Conservation (phyloP, 2,888 invertebrate genomes). For the Hipparchia sbordonii region DNA sequence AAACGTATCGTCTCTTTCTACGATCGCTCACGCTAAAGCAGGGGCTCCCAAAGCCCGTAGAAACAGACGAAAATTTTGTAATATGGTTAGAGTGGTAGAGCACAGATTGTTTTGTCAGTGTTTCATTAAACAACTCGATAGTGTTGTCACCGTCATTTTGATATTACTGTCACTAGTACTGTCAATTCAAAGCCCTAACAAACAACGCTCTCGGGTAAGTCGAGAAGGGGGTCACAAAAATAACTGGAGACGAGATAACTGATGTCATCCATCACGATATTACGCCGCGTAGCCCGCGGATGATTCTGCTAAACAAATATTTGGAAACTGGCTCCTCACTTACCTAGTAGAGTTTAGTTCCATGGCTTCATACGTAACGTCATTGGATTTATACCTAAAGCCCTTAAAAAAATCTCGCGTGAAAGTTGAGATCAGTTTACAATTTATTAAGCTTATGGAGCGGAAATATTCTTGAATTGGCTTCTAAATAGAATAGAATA, state of each 20-base stretch:
- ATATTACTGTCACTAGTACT: background rate
- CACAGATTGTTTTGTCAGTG: too few species aligned
- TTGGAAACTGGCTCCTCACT: conserved; percentile 63
- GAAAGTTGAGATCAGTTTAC: too few species aligned
- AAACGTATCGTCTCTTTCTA: too few species aligned
- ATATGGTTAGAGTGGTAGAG: too few species aligned
- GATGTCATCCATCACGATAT: conserved; percentile 74
- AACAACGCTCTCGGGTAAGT: conserved; percentile 32
- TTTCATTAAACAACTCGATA: too few species aligned
- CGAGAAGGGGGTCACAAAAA: conserved; percentile 36
- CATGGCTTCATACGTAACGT: conserved; percentile 42
- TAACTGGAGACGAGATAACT: conserved; percentile 45
- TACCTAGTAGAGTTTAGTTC: conserved; percentile 41
- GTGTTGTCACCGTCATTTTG: background rate
- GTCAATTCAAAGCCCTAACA: conserved; percentile 12
- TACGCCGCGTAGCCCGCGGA: conserved; percentile 65
- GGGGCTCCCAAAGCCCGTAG: too few species aligned
- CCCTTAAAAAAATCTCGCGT: background rate
- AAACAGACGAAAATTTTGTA: too few species aligned
- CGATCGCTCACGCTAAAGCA: too few species aligned
- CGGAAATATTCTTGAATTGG: too few species aligned
- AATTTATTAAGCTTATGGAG: too few species aligned
- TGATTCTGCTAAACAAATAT: conserved; percentile 74
- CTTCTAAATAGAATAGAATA: too few species aligned
- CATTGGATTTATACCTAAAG: background rate